Evolutionary conservation across 2,888 invertebrate species (phyloP), one percentile per base, ranked within the genome.

Genomic region (Heteropelma amictum): DNA sequence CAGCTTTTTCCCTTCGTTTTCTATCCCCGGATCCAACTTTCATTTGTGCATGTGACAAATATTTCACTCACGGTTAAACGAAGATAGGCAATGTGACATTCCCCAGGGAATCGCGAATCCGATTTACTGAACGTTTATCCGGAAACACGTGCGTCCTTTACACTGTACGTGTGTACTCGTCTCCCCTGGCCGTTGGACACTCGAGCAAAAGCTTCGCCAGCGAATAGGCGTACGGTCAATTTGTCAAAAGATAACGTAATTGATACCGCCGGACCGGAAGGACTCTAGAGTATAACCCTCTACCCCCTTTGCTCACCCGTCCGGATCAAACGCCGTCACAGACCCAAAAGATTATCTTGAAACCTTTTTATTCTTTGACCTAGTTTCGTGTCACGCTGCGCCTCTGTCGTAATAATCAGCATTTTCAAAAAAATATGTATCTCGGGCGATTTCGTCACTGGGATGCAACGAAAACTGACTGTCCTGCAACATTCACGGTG

Each of bases 161-260:
- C n/a, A n/a, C n/a, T n/a, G 21, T 14, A 38, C 38, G 12, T 40
- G 8, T 23, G 47, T 26, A 56, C 33, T 64, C 47, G 53, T 51
- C 45, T 54, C 14, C 8, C 30, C 19, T 14, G 14, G 45, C 45
- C 45, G 58, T 21, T 58, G 21, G 35, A 28, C 61, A 45, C 28
- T 58, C 47, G 64, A 54, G 26, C 64, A 38, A 69, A 45, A 38
- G 49, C 49, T 60, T 56, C 26, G 53, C 42, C 19, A 12, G 53
- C 65, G 61, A 71, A 54, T 40, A 40, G 71, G 45, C 53, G 45
- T 49, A 75, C 49, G 47, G 61, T 56, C 71, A 67, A 75, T 71
- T 75, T 75, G 75, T 71, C 71, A 75, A 71, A 71, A 71, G 75
- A 71, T 71, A 71, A 75, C 71, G 71, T 45, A 75, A 75, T 75